Conservation (phyloP, 2,113 vertebrate species). For the Collichthys lucidus region DNA sequence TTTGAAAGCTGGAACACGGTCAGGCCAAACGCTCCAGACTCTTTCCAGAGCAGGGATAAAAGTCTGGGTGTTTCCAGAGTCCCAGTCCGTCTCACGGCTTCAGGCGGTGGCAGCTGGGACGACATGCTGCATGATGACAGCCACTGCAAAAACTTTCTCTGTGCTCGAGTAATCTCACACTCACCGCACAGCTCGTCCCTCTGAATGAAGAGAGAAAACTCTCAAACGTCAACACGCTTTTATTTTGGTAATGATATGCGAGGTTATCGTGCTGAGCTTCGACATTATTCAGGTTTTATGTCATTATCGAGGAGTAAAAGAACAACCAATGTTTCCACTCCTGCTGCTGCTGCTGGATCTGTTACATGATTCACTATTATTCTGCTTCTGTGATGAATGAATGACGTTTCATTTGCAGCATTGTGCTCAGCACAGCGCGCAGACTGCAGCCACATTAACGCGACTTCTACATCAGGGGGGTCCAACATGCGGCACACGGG, state of each 20-base stretch:
- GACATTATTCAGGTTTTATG: not conserved
- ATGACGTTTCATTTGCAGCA: not conserved
- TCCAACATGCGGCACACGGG: too few relatives aligned
- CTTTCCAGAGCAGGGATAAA: not conserved
- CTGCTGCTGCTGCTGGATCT: not conserved
- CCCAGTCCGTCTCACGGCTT: not conserved
- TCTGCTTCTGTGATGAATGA: not conserved
- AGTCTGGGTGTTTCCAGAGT: constrained; percentile 15
- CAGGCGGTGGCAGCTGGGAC: not conserved
- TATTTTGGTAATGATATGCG: not conserved
- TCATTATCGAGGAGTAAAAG: not conserved
- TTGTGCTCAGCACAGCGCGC: not conserved
- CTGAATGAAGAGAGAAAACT: not conserved
- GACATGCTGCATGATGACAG: not conserved
- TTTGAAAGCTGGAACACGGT: constrained; percentile 20
- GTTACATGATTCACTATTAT: not conserved
- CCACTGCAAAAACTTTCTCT: not conserved
- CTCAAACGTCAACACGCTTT: not conserved
- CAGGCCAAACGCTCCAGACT: not conserved
- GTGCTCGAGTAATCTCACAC: not conserved
- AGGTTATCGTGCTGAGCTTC: not conserved
- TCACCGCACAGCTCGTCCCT: not conserved
- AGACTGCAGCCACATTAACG: too few relatives aligned
- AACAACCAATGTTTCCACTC: not conserved
- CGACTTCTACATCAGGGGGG: too few relatives aligned